Evolutionary conservation across 2,888 invertebrate species (phyloP), one percentile per base, ranked within the genome.

Genomic region (Biston betularia): DNA sequence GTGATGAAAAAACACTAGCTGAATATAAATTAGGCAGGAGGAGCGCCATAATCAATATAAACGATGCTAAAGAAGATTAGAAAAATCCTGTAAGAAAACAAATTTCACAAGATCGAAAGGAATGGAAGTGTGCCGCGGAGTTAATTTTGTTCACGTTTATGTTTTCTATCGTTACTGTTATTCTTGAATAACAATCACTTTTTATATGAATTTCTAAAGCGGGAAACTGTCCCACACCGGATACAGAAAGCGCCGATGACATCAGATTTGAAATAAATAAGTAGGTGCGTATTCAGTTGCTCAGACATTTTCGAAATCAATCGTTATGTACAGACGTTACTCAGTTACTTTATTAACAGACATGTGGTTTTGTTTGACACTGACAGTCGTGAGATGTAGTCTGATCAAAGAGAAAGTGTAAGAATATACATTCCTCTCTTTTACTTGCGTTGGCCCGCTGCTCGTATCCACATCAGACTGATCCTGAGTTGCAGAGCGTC

Each of bases 1-100:
- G 93, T 93, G 94, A 94, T 94, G 94, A 94, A 94, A 94, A 93
- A 94, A 94, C 94, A 92, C 94, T 89, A 89, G 89, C 92, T 91
- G 94, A 94, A 94, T 94, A 93, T 94, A 94, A 94, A 94, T 94
- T 92, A 93, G 93, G 92, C 85, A 82, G 86, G 88, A 89, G 88
- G 84, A 87, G 85, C 90, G 89, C 92, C 89, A 94, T 94, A 94
- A 94, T 94, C 94, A 93, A 94, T 94, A 94, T 93, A 94, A 94
- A 94, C 92, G 94, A 94, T 93, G 90, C 90, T 89, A 89, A 89
- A 87, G 90, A 89, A 93, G 93, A 94, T 94, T 94, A 94, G 92
- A 93, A 92, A 89, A 92, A 92, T 92, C 93, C 92, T 85, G 89
- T 87, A 86, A 89, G 87, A 90, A 90, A 92, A 92, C 90, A 89